Evolutionary conservation across 2,888 invertebrate genomes (phyloP).

Genomic region (Lymantria dispar): DNA sequence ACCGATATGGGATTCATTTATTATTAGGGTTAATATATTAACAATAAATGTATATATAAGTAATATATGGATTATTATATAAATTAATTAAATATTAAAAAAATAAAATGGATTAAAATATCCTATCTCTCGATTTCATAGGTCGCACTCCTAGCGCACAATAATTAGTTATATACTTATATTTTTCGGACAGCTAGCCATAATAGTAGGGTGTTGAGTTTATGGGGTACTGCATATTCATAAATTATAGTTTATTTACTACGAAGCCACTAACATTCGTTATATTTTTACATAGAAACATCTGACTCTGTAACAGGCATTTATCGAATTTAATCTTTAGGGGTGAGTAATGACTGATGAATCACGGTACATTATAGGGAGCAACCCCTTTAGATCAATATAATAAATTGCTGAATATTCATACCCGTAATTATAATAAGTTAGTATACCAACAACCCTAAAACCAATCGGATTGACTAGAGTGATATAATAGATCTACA

Average conservation of each 20-base stretch:
- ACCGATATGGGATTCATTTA: no score
- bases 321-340: conserved; percentile 28
- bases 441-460: not conserved
- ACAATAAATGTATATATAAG: no score
- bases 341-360: conserved; percentile 25
- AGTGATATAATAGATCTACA: no score
- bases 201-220: not conserved
- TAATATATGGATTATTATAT: no score
- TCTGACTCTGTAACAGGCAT: conserved; percentile 19
- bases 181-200: no score
- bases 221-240: not conserved
- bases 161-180: no score
- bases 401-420: conserved; percentile 1
- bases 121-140: no score
- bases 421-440: not conserved
- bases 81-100: no score
- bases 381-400: conserved; percentile 2
- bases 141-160: no score
- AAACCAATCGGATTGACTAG: no score
- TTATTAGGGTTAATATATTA: no score
- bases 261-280: not conserved
- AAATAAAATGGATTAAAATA: no score
- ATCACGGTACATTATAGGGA: conserved; percentile 21
- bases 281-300: conserved; percentile 11
- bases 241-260: conserved; percentile 1